Evolutionary conservation across 2,888 invertebrate genomes (phyloP).

Genomic region (Drosophila quasianomalipes): DNA sequence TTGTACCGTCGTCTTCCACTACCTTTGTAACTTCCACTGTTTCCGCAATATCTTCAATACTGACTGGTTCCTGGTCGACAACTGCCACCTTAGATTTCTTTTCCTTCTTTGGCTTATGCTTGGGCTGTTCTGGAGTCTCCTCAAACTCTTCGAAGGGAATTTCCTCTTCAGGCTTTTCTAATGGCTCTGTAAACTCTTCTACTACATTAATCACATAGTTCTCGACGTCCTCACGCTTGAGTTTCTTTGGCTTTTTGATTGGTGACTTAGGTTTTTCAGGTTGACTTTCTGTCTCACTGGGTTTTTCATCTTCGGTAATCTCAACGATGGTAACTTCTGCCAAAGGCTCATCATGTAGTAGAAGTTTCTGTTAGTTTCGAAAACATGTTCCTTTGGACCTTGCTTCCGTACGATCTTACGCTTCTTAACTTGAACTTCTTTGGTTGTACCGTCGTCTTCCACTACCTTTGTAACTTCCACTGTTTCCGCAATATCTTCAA

Average conservation of each 20-base stretch:
- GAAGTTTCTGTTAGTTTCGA: conserved; percentile 85
- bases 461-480: conserved; percentile 73
- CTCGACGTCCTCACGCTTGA: conserved; percentile 64
- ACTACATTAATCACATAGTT: conserved; percentile 70
- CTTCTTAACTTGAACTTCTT: conserved; percentile 84
- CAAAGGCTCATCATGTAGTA: conserved; percentile 83
- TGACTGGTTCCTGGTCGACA: conserved; percentile 30
- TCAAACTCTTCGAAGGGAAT: conserved; percentile 50
- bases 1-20: conserved; percentile 79
- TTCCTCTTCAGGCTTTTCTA: not conserved
- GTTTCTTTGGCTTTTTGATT: conserved; percentile 62
- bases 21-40: conserved; percentile 71
- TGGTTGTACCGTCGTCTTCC: conserved; percentile 80
- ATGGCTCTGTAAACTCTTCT: conserved; percentile 49
- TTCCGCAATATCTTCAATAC: conserved; percentile 65
- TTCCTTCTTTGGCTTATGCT: not conserved
- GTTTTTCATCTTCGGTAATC: conserved; percentile 48
- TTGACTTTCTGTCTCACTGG: conserved; percentile 19
- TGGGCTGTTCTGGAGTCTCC: not conserved
- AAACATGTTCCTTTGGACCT: conserved; percentile 85
- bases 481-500: conserved; percentile 69
- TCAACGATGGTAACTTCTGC: conserved; percentile 81
- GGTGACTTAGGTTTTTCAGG: conserved; percentile 41
- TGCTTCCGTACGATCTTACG: conserved; percentile 85
- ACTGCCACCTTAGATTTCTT: not conserved